A percentile compares a stretch with the other conserved stretches of the same genome.
Conservation (phyloP, 2,797 vertebrate genomes). For the Rhincodon typus region DNA sequence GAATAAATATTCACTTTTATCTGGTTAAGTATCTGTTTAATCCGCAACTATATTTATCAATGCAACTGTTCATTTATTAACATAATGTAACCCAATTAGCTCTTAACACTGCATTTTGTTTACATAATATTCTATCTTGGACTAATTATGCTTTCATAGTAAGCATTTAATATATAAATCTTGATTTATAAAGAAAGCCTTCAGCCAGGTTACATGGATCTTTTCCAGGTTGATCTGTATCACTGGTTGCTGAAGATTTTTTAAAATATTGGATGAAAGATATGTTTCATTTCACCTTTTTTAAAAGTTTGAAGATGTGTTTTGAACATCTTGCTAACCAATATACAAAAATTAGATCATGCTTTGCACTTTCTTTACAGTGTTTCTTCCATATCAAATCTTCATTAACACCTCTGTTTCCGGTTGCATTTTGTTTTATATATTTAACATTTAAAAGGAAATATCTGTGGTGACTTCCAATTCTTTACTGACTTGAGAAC, state of each 20-base stretch:
- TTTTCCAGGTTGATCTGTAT: not conserved
- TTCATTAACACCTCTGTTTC: not conserved
- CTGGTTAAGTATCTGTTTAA: not conserved
- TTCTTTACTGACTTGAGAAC: not conserved
- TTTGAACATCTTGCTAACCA: not conserved
- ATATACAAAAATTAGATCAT: not conserved
- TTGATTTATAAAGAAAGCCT: not conserved
- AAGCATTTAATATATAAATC: not conserved
- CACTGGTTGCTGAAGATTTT: not conserved
- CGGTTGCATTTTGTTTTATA: not conserved
- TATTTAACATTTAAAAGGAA: not conserved
- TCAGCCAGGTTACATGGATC: not conserved
- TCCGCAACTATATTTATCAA: not conserved
- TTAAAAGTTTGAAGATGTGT: not conserved
- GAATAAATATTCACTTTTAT: not conserved
- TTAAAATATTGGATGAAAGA: not conserved
- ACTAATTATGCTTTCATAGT: not conserved
- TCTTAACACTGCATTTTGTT: not conserved
- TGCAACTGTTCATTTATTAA: slow-evolving; percentile 16
- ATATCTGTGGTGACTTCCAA: not conserved
- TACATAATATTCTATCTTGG: not conserved
- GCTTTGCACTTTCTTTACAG: not conserved
- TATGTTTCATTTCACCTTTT: not conserved
- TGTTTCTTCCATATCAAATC: not conserved
- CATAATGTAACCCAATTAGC: not conserved